Percentiles rank a stretch among this genome's conserved stretches.
Conservation (phyloP, 2,888 invertebrate species). For the Apotomis turbidana region DNA sequence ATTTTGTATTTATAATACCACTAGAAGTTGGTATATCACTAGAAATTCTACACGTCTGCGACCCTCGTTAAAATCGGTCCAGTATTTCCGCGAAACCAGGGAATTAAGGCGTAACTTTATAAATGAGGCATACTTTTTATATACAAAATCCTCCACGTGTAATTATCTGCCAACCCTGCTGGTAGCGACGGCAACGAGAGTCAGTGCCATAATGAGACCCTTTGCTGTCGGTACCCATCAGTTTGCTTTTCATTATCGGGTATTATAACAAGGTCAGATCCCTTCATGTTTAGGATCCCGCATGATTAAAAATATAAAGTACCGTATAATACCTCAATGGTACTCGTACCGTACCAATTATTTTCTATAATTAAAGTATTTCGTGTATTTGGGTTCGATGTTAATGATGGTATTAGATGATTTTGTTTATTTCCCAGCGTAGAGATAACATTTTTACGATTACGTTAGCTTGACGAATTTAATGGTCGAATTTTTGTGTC, state of each 20-base stretch:
- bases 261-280: conserved; percentile 29
- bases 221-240: conserved; percentile 26
- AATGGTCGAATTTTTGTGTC: too few species aligned
- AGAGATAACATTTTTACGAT: too few species aligned
- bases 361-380: background rate
- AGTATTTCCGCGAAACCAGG: too few species aligned
- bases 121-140: too few species aligned
- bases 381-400: background rate
- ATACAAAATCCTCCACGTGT: too few species aligned
- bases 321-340: too few species aligned
- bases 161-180: conserved; percentile 19
- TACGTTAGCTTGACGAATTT: too few species aligned
- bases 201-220: conserved; percentile 35
- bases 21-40: too few species aligned
- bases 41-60: too few species aligned
- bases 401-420: background rate
- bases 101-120: too few species aligned
- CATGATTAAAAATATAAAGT: conserved; percentile 10
- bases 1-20: too few species aligned
- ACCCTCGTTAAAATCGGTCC: too few species aligned
- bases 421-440: background rate
- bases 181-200: conserved; percentile 15
- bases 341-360: background rate
- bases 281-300: conserved; percentile 16
- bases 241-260: conserved; percentile 36